phyloP scores from a whole-genome alignment of 2,113 vertebrate species.

The Myrmecobius fasciatus region DNA sequence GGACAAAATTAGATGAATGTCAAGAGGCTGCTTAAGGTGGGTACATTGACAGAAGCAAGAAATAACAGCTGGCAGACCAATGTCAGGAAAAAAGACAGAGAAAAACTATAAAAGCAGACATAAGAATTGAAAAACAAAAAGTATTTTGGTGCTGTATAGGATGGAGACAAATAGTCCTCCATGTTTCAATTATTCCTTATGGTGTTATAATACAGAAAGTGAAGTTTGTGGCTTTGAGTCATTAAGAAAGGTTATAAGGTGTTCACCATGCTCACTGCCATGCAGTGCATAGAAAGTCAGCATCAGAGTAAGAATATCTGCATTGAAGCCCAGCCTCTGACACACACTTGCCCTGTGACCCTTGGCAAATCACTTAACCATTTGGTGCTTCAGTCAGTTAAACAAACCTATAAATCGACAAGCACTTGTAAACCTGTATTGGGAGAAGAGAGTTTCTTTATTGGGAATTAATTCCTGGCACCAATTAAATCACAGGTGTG shows the following conservation, averaged over 20 bases:
- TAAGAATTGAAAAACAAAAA: background rate
- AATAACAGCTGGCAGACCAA: background rate
- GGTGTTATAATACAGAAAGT: background rate
- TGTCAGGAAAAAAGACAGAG: background rate
- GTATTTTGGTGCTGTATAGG: background rate
- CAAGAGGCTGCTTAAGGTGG: background rate
- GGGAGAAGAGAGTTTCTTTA: background rate
- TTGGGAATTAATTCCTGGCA: background rate
- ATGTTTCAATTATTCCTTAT: background rate
- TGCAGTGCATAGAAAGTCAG: background rate
- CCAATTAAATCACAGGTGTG: background rate
- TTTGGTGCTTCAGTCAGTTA: background rate
- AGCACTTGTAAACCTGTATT: background rate
- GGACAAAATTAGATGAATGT: slow-evolving; percentile 3
- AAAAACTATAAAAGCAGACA: background rate
- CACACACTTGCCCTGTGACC: background rate
- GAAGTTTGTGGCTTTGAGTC: background rate
- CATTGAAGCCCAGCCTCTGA: background rate
- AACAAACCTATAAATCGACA: background rate
- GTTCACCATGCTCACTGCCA: background rate
- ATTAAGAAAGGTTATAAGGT: background rate
- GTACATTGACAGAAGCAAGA: background rate
- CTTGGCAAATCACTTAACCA: background rate
- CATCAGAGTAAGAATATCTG: background rate
- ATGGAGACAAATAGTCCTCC: background rate